A percentile compares a stretch with the other conserved stretches of the same genome.
phyloP scores from a whole-genome alignment of 2,888 invertebrate species.

The Dryococelus australis region DNA sequence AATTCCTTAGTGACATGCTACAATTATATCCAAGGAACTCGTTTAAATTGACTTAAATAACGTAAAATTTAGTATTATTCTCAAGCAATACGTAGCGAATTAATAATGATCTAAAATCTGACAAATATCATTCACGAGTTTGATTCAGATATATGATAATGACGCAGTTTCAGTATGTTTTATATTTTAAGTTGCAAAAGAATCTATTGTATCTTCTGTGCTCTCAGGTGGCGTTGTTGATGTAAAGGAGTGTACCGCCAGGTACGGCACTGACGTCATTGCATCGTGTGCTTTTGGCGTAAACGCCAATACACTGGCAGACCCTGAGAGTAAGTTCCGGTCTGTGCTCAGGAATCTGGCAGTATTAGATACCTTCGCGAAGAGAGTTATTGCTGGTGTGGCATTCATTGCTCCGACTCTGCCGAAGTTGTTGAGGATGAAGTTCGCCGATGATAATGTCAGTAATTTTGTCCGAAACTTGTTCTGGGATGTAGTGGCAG shows the following conservation, averaged over 20 bases:
- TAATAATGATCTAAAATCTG: no score
- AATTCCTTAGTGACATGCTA: no score
- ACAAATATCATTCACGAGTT: no score
- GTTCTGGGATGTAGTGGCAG: constrained; percentile 50
- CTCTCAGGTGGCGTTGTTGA: not conserved
- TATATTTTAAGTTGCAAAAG: no score
- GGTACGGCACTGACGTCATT: constrained; percentile 68
- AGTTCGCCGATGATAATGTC: not conserved
- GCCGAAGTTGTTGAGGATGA: not conserved
- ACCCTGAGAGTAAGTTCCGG: constrained; percentile 64
- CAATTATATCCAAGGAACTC: no score
- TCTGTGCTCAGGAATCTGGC: constrained; percentile 53
- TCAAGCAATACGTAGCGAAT: no score
- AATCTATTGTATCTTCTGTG: not conserved
- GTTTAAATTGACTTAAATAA: no score
- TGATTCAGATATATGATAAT: no score
- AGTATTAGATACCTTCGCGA: not conserved
- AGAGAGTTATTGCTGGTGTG: not conserved
- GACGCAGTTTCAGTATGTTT: no score
- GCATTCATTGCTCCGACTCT: not conserved
- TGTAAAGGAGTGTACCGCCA: constrained; percentile 54
- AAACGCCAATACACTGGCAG: constrained; percentile 65
- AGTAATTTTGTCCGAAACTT: constrained; percentile 49
- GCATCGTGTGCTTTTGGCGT: constrained; percentile 68
- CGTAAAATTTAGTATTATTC: no score